Conservation (phyloP, 2,888 invertebrate species). For the Ectobius pallidus region DNA sequence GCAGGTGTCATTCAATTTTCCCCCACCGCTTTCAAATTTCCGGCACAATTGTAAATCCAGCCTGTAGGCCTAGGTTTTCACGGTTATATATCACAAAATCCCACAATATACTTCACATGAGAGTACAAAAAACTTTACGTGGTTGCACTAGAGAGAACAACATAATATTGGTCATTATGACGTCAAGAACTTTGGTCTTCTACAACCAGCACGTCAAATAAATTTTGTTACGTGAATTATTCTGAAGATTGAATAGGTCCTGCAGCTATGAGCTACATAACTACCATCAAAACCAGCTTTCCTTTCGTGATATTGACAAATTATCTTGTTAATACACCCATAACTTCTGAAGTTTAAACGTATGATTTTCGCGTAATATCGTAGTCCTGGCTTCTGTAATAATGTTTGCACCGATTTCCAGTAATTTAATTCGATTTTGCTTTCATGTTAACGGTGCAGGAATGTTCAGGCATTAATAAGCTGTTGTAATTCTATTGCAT, state of each 20-base stretch:
- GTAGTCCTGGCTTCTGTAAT: no score
- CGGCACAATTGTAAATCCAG: constrained; percentile 17
- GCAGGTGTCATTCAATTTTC: constrained; percentile 15
- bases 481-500: no score
- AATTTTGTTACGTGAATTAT: not conserved
- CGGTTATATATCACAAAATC: constrained; percentile 6
- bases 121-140: not conserved
- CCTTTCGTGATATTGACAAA: not conserved
- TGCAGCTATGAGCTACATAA: not conserved
- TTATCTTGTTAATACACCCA: not conserved
- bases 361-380: not conserved
- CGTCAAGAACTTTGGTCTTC: not conserved
- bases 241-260: not conserved
- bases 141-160: constrained; percentile 1
- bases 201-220: not conserved
- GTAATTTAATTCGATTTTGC: no score
- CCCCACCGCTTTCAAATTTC: not conserved
- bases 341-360: not conserved
- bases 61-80: constrained; percentile 14
- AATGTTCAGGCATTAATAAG: no score
- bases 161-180: constrained; percentile 16
- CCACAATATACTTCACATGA: not conserved
- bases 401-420: no score
- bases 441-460: no score
- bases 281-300: not conserved